phyloP scores from a whole-genome alignment of 2,888 invertebrate species.

The Scelioninae gen. 2 region DNA sequence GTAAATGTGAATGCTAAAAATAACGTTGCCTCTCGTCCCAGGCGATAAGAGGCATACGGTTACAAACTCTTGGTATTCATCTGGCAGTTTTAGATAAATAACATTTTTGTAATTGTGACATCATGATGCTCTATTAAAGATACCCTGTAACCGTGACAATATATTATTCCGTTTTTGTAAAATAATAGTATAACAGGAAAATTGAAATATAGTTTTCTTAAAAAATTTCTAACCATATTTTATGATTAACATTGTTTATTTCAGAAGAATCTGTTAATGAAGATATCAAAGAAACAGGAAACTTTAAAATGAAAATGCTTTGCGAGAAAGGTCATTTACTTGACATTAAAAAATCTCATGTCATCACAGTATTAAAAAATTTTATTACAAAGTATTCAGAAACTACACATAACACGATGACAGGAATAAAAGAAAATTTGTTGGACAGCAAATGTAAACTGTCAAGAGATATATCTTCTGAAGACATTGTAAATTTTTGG shows the following conservation, averaged over 20 bases:
- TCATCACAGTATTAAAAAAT: conserved; percentile 81
- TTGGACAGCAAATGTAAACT: conserved; percentile 74
- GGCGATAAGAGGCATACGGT: no score
- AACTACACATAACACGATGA: conserved; percentile 63
- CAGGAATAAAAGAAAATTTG: conserved; percentile 71
- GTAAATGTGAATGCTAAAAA: no score
- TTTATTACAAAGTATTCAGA: conserved; percentile 77
- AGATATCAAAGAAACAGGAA: conserved; percentile 3
- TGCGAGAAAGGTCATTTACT: conserved; percentile 78
- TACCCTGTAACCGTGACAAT: no score
- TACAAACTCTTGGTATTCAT: no score
- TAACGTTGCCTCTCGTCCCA: no score
- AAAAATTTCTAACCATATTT: no score
- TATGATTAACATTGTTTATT: conserved; percentile 4
- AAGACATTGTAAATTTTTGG: conserved; percentile 83
- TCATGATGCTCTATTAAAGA: no score
- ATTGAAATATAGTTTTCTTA: no score
- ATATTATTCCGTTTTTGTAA: no score
- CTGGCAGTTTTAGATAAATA: no score
- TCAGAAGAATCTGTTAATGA: conserved; percentile 11
- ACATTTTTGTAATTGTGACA: no score
- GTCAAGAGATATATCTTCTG: conserved; percentile 77
- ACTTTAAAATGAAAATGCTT: conserved; percentile 54
- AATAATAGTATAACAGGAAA: no score
- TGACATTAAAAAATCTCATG: conserved; percentile 82